phyloP scores from a whole-genome alignment of 2,113 vertebrate genomes.

The Nibea albiflora region DNA sequence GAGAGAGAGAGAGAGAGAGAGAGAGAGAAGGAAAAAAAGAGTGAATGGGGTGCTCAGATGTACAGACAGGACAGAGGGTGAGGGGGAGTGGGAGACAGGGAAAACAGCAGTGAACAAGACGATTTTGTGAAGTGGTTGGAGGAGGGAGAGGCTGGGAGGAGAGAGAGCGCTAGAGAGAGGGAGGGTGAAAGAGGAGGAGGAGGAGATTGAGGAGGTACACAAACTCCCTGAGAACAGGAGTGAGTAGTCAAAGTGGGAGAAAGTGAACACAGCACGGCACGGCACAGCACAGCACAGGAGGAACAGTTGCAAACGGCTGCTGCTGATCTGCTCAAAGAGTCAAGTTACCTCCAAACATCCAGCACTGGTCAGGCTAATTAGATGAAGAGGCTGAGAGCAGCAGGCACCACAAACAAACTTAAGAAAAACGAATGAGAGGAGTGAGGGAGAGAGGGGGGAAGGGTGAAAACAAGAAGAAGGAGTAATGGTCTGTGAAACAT shows the following conservation, averaged over 20 bases:
- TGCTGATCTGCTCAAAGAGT: conserved; percentile 52
- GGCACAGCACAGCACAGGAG: conserved; percentile 19
- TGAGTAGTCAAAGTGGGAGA: conserved; percentile 35
- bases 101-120: conserved; percentile 41
- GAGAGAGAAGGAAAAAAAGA: conserved; percentile 22
- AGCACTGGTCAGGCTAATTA: conserved; percentile 31
- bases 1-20: conserved; percentile 21
- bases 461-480: conserved; percentile 43
- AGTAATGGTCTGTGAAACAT: conserved; percentile 40
- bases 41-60: conserved; percentile 61
- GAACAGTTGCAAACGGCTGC: conserved; percentile 32
- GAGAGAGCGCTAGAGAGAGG: neutral
- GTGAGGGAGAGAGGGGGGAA: conserved; percentile 39
- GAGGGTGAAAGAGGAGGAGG: conserved; percentile 10
- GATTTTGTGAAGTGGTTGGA: conserved; percentile 23
- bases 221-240: conserved; percentile 51
- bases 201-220: conserved; percentile 45
- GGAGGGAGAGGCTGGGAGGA: conserved; percentile 7
- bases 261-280: conserved; percentile 43
- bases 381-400: conserved; percentile 52
- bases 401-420: conserved; percentile 42
- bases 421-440: neutral
- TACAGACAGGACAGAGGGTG: conserved; percentile 60
- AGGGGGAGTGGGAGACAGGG: conserved; percentile 62
- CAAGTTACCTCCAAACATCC: conserved; percentile 46